Evolutionary conservation across 2,797 vertebrate species (phyloP).

Genomic region (Lagocephalus sceleratus): DNA sequence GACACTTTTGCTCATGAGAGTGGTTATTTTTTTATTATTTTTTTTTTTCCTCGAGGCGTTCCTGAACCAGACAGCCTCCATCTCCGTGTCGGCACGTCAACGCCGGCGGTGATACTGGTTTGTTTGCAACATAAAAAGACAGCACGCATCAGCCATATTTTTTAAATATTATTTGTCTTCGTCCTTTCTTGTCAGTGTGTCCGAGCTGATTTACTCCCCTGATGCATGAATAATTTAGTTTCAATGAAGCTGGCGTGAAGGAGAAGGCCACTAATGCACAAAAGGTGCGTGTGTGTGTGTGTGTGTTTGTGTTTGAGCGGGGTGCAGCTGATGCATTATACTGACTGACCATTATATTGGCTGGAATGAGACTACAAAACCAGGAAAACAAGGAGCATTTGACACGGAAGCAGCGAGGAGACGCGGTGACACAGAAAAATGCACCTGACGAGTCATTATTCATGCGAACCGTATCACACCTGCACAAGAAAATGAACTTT

Average conservation of each 20-base stretch:
- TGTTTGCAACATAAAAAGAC: constrained; percentile 43
- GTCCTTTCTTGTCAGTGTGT: constrained; percentile 75
- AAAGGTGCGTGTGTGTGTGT: constrained; percentile 34
- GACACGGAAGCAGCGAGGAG: constrained; percentile 34
- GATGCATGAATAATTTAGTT: constrained; percentile 79
- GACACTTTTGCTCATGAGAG: constrained; percentile 45
- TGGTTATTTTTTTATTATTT: no score
- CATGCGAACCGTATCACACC: constrained; percentile 38
- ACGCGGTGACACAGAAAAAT: constrained; percentile 24
- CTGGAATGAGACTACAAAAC: constrained; percentile 56
- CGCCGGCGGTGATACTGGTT: constrained; percentile 44
- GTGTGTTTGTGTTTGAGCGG: constrained; percentile 48
- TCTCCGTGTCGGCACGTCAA: constrained; percentile 43
- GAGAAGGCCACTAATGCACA: constrained; percentile 63
- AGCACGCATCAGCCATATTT: constrained; percentile 47
- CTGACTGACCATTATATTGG: constrained; percentile 46
- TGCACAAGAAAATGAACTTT: not conserved
- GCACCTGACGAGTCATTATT: constrained; percentile 37
- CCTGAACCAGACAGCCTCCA: constrained; percentile 37
- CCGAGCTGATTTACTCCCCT: constrained; percentile 73
- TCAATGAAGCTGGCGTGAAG: constrained; percentile 67
- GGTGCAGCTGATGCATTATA: constrained; percentile 63
- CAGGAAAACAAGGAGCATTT: constrained; percentile 45
- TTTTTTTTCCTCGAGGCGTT: constrained; percentile 20
- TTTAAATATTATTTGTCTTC: constrained; percentile 65